These are phyloP conservation scores for Puffinus mauretanicus DNA, from an alignment of 2,113 vertebrate genomes.

Conservation along the genomic window DNA sequence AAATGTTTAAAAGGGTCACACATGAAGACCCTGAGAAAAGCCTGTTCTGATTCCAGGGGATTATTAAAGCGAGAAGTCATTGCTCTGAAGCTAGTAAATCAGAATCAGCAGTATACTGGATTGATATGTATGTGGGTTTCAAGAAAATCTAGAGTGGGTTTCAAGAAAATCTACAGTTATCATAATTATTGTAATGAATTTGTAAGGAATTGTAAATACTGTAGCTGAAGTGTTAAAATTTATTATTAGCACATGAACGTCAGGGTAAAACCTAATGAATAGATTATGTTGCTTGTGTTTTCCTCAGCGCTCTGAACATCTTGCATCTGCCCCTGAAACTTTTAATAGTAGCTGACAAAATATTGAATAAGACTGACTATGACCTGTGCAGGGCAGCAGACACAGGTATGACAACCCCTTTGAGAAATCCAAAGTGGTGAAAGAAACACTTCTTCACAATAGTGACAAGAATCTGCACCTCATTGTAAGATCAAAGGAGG, in stretches of 20 bases:
- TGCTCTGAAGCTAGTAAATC: not conserved
- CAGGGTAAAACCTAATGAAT: not conserved
- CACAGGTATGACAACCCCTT: not conserved
- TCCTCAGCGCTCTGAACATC: not conserved
- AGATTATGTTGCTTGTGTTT: not conserved
- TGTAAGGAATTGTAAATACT: not conserved
- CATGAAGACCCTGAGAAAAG: not conserved
- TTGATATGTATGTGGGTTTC: not conserved
- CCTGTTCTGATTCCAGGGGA: not conserved
- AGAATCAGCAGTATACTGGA: not conserved
- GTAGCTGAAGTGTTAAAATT: not conserved
- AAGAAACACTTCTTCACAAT: not conserved
- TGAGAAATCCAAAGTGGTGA: not conserved
- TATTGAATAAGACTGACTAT: not conserved
- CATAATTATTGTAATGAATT: not conserved
- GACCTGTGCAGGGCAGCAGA: not conserved
- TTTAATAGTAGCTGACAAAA: not conserved
- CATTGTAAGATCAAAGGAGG: not conserved
- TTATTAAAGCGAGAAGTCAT: slow-evolving; percentile 16
- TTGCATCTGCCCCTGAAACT: not conserved
- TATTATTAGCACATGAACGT: not conserved
- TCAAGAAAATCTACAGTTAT: not conserved
- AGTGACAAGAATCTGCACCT: not conserved
- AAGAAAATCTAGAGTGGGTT: not conserved
- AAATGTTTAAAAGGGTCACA: slow-evolving; percentile 22